Base-by-base conservation (phyloP, 2,888 invertebrate genomes). In the Heliconius aoede region DNA sequence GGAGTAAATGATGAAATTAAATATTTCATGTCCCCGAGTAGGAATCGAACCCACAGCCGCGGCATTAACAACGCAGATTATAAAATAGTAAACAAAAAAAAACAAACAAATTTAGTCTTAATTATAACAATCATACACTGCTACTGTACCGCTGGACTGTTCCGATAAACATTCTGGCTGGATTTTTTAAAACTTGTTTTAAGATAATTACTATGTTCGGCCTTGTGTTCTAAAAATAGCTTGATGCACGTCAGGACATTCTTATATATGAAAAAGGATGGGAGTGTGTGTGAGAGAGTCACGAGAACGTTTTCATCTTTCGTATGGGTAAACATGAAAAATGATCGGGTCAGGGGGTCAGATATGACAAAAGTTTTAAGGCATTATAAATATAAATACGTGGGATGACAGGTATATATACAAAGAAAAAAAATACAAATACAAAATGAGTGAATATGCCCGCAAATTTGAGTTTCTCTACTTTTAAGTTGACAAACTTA, bases 161-260 rank as follows among this genome's bases (percentile, higher is more conserved):
- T 55, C n/a, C 46, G 24, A 24, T 32, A 61, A 74, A 4, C 26
- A 74, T 26, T 24, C 28, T 26, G 46, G 15, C 46, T 40, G 61
- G 67, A 67, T 21, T 83, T 77, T 40, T 24, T 71, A 82, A 83
- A 85, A 89, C 90, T 89, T 88, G 86, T 90, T 85, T 86, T 83
- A 83, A 83, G 71, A 83, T 65, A 71, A 80, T 65, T 74, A 67
- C 46, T 46, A n/a, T 72, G 60, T 61, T 69, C 28, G 64, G 68
- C 79, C 77, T 80, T 79, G 80, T 51, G 62, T 32, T 24, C 76
- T 71, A 76, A 67, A 75, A 75, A 77, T 69, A 69, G 55, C 32
- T 40, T 51, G 15, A 26, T 60, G n/a, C 11, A 40, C 60, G 3
- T 28, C 65, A 28, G 62, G 55, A 55, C 28, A 68, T 51, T 24